Evolutionary conservation across 2,113 vertebrate genomes (phyloP), one percentile per base, ranked within the genome.

Genomic region (Petroica traversi): DNA sequence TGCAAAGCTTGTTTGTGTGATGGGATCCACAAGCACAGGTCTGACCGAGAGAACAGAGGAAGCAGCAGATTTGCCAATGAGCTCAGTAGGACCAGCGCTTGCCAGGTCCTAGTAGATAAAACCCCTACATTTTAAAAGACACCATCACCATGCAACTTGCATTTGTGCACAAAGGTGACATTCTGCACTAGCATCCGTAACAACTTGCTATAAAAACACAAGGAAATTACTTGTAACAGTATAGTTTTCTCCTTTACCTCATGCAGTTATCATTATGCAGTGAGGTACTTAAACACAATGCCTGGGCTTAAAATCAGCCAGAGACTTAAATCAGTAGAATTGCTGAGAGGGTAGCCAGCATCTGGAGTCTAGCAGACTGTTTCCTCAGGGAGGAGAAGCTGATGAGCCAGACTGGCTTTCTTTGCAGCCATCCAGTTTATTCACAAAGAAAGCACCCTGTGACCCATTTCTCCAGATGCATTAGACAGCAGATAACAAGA

Each of bases 1-100:
- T 81, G 46, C 52, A 81, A 75, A 89, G 25, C 48, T 92, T 75
- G 63, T 93, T 85, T 93, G 59, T 96, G 85, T 93, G 92, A 80
- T 71, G 71, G 71, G 54, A 77, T 94, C 86, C 89, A 71, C 55
- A 63, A 85, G 88, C 17, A n/a, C 5, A 2, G 48, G n/a, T 88
- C 79, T 77, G 88, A 90, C 72, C 72, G 72, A 63, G 46, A 54
- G 59, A 41, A 24, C 26, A 23, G 48, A 77, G 78, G 25, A 77
- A 80, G 78, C 51, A 55, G 75, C 67, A 67, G 46, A 55, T 90
- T 73, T 76, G 19, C 58, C 85, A 28, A 0, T 9, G 66, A 93
- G 71, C 74, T 89, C 58, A 48, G 49, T 2, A 46, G 84, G 46
- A 62, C 40, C 74, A 48, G 45, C 23, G 58, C 51, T 67, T 89